Percentiles rank a stretch among this genome's conserved stretches.
Evolutionary conservation across 1,140 invertebrate genomes (phyloP).

Genomic region (Trichonephila clavipes): DNA sequence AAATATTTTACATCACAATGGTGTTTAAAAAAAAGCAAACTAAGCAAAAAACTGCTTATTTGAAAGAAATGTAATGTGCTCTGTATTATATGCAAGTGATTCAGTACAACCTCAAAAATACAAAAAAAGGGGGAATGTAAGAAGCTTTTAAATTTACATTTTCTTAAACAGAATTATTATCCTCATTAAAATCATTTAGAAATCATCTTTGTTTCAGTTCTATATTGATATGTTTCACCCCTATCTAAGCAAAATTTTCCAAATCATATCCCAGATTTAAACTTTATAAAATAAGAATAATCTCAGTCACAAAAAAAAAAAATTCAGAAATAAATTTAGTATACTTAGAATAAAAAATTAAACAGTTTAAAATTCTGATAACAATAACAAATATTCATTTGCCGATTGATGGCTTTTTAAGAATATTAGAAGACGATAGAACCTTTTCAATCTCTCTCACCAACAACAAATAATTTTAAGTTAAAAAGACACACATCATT

Average conservation of each 20-base stretch:
- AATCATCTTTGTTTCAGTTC: neutral
- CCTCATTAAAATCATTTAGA: neutral
- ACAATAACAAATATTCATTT: too few species aligned
- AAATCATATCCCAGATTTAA: too few species aligned
- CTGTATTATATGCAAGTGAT: slow-evolving; percentile 4
- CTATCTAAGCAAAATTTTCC: neutral
- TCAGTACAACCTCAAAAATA: neutral
- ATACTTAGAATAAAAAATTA: too few species aligned
- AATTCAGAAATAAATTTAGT: too few species aligned
- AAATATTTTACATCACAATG: neutral
- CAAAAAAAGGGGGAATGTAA: neutral
- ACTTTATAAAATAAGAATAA: too few species aligned
- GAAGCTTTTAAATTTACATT: neutral
- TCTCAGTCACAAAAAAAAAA: too few species aligned
- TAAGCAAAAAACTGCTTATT: neutral
- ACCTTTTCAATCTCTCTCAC: too few species aligned
- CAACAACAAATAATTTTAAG: too few species aligned
- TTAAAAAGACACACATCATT: too few species aligned
- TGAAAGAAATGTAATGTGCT: neutral
- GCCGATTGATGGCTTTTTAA: too few species aligned
- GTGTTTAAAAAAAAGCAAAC: neutral
- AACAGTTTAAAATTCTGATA: too few species aligned
- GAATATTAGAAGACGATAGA: too few species aligned
- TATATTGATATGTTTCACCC: neutral
- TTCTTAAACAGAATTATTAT: neutral